A percentile compares a stretch with the other conserved stretches of the same genome.
Conservation (phyloP, 2,797 vertebrate species). For the Cuniculus paca region DNA sequence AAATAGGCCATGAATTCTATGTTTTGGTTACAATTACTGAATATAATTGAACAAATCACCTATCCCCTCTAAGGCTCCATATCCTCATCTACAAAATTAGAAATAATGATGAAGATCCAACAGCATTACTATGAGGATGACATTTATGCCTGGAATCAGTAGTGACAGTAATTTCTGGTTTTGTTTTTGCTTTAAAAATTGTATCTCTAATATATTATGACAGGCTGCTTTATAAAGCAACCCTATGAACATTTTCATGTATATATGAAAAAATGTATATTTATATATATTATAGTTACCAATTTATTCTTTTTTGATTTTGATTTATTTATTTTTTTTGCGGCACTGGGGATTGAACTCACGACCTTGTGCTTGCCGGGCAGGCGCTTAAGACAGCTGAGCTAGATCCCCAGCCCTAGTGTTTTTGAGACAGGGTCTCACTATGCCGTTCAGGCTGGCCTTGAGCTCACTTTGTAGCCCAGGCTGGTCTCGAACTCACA, state of each 20-base stretch:
- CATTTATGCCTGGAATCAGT: not conserved
- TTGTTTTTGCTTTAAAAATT: not conserved
- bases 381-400: too few species aligned
- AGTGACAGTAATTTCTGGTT: not conserved
- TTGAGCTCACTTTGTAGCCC: too few species aligned
- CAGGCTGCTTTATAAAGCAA: not conserved
- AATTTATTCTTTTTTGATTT: not conserved
- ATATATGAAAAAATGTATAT: too few species aligned
- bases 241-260: not conserved
- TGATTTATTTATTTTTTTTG: too few species aligned
- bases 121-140: not conserved
- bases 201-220: not conserved
- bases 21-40: not conserved
- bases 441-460: too few species aligned
- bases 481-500: too few species aligned
- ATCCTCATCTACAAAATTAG: not conserved
- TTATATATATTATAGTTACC: not conserved
- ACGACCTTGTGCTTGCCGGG: too few species aligned
- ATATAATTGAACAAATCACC: not conserved
- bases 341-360: too few species aligned
- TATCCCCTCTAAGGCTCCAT: not conserved
- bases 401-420: too few species aligned
- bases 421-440: too few species aligned
- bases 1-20: not conserved
- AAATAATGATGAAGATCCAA: not conserved